Evolutionary conservation across 2,797 vertebrate species (phyloP).

Genomic region (Esox lucius): DNA sequence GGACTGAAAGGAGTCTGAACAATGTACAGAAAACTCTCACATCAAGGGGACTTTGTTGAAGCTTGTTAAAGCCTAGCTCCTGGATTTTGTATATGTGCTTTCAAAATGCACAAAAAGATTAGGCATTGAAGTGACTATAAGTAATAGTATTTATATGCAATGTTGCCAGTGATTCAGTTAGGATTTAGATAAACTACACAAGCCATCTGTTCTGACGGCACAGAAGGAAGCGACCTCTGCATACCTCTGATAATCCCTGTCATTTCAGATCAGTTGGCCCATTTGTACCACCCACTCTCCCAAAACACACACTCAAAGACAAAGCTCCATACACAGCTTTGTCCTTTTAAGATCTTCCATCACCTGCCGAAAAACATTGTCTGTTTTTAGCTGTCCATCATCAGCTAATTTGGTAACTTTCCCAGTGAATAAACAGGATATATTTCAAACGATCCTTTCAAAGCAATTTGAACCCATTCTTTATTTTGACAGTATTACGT

Average conservation of each 20-base stretch:
- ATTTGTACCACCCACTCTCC: neutral
- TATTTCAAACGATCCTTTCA: neutral
- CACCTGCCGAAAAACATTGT: neutral
- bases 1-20: constrained; percentile 30
- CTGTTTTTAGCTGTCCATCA: neutral
- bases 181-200: neutral
- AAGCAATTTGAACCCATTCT: neutral
- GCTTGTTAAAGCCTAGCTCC: neutral
- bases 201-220: constrained; percentile 14
- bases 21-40: constrained; percentile 20
- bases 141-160: neutral
- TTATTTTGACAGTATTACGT: neutral
- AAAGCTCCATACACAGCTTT: neutral
- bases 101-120: neutral
- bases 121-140: neutral
- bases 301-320: neutral
- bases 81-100: neutral
- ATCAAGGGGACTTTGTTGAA: neutral
- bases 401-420: neutral
- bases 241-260: constrained; percentile 13
- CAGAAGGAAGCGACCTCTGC: neutral
- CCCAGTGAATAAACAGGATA: neutral
- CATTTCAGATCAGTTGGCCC: constrained; percentile 3
- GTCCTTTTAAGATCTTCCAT: neutral
- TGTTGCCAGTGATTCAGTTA: neutral